phyloP scores from a whole-genome alignment of 2,113 vertebrate species.

The Onychostoma macrolepis region DNA sequence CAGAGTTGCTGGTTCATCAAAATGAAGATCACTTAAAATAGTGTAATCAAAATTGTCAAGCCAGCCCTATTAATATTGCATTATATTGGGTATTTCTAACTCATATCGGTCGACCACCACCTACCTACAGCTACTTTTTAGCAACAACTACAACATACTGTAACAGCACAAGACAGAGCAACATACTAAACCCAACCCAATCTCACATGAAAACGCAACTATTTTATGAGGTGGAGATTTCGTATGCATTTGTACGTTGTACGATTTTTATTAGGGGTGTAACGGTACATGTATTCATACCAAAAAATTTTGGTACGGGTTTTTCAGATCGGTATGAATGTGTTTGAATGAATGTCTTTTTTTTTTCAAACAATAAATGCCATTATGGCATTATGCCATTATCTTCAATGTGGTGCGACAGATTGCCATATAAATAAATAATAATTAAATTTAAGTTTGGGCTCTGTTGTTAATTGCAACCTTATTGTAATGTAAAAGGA shows the following conservation, averaged over 20 bases:
- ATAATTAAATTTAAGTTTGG: too few relatives aligned
- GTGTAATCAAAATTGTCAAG: neutral
- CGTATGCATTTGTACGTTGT: neutral
- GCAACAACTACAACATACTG: neutral
- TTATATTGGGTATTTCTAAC: neutral
- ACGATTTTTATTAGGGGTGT: neutral
- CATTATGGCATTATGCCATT: too few relatives aligned
- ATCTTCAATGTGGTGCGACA: too few relatives aligned
- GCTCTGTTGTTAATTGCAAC: too few relatives aligned
- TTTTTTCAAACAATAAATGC: too few relatives aligned
- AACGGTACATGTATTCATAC: too few relatives aligned
- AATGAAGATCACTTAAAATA: neutral
- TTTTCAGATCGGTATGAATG: too few relatives aligned
- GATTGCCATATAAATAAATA: too few relatives aligned
- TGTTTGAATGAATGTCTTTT: too few relatives aligned
- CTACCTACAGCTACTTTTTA: conserved; percentile 15
- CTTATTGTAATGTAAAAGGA: too few relatives aligned
- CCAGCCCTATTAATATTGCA: neutral
- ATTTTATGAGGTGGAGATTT: neutral
- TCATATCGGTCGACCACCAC: neutral
- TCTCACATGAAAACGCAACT: neutral
- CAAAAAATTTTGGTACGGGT: too few relatives aligned
- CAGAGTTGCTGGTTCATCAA: neutral
- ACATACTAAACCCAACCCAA: neutral
- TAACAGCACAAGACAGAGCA: neutral